Conservation (phyloP, 2,113 vertebrate species). For the Triplophysa dalaica region DNA sequence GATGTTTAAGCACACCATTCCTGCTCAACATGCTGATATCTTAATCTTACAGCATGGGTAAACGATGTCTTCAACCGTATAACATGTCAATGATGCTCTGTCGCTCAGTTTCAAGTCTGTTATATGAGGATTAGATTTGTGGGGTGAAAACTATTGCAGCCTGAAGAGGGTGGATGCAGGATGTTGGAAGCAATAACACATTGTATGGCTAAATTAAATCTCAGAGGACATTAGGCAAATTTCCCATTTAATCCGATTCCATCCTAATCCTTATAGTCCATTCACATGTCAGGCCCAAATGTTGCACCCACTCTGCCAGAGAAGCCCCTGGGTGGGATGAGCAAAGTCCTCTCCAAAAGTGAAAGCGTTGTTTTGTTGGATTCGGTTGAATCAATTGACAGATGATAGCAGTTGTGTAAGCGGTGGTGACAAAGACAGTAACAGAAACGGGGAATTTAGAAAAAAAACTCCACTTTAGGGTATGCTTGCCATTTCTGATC, state of each 20-base stretch:
- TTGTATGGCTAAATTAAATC: conserved; percentile 31
- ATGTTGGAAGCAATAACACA: conserved; percentile 34
- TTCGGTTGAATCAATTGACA: conserved; percentile 34
- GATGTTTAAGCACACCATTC: neutral
- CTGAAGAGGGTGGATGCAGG: neutral
- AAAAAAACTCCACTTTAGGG: neutral
- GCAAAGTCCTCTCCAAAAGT: conserved; percentile 32
- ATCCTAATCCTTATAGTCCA: conserved; percentile 25
- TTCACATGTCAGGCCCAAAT: conserved; percentile 48
- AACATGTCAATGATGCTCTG: conserved; percentile 15
- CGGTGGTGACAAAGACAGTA: neutral
- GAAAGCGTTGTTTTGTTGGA: conserved; percentile 13
- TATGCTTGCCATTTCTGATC: neutral
- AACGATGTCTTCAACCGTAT: conserved; percentile 32
- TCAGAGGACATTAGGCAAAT: conserved; percentile 46
- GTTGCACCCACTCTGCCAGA: conserved; percentile 14
- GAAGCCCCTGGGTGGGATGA: conserved; percentile 30
- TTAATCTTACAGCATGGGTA: neutral
- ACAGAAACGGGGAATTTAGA: neutral
- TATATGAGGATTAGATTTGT: neutral
- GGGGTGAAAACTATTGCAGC: conserved; percentile 17
- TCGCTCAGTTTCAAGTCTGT: neutral
- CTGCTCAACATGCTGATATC: conserved; percentile 4
- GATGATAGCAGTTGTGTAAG: conserved; percentile 16
- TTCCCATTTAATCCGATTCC: conserved; percentile 43